Base-by-base conservation (phyloP, 1,140 invertebrate species). In the Ceratosolen solmsi region DNA sequence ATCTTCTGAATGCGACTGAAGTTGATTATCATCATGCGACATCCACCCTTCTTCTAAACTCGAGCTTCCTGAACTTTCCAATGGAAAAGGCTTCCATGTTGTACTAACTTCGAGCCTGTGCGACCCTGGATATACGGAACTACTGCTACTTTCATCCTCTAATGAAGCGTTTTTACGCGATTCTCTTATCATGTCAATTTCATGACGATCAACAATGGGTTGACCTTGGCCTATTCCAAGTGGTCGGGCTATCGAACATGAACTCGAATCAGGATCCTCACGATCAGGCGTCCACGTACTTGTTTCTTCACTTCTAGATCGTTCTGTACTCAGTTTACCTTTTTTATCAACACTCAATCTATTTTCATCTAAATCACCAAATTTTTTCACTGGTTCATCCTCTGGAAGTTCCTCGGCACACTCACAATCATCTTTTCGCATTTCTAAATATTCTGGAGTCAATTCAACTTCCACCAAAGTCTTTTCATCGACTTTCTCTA, bases 31-130 rank as follows among this genome's bases (percentile, higher is more conserved):
- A 88, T 96, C 95, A 74, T 94, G 94, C 30, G 95, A 94, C 80
- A 95, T 93, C 92, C 95, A 95, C 15, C 94, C 95, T 87, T 96
- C 96, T 88, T 97, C 96, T 49, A 96, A 93, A 89, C 96, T 96
- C 2, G 95, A 96, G 87, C 94, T 95, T 22, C 94, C 95, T 0
- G 95, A 96, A 84, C 95, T 95, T 86, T 95, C 96, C 11, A 96
- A 92, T n/a, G 96, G 94, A 87, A 96, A 96, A 1, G 95, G 94
- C 85, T 94, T 93, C 95, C 95, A 96, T 2, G 95, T 96, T n/a
- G 95, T 94, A 58, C 93, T 93, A 70, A 95, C 92, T 51, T 79
- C 72, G 27, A 17, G 49, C 51, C 38, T 46, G 86, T 95, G 94
- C 86, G 94, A 86, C 27, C 93, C 94, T 68, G 93, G 93, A 13